A percentile compares a stretch with the other conserved stretches of the same genome.
Conservation (phyloP, 92 coral and sea anemone genomes). For the Nematostella vectensis region DNA sequence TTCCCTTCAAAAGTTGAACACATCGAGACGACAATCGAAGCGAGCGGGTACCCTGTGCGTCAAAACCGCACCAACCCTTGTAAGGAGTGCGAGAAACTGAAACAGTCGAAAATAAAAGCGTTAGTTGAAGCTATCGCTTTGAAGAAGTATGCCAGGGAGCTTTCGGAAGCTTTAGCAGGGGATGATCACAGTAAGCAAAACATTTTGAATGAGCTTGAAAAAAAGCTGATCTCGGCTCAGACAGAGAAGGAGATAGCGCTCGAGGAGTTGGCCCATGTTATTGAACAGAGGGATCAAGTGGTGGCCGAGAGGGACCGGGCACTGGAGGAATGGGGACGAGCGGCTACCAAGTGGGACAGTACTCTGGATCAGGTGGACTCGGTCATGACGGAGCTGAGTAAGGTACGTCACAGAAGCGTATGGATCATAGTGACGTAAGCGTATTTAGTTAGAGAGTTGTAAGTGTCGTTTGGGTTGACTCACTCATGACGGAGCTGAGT, state of each 20-base stretch:
- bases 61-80: slow-evolving; percentile 62
- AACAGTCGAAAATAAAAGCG: slow-evolving; percentile 69
- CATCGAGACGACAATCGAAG: slow-evolving; percentile 61
- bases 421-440: slow-evolving; percentile 4
- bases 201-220: slow-evolving; percentile 69
- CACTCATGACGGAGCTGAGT: slow-evolving; percentile 73
- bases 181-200: slow-evolving; percentile 61
- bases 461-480: slow-evolving; percentile 91
- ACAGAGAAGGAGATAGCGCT: slow-evolving; percentile 91
- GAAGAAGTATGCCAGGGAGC: slow-evolving; percentile 67
- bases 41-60: slow-evolving; percentile 52
- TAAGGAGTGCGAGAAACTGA: slow-evolving; percentile 80
- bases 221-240: slow-evolving; percentile 66
- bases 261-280: slow-evolving; percentile 83
- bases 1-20: slow-evolving; percentile 76
- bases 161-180: slow-evolving; percentile 66
- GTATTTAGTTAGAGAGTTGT: no score
- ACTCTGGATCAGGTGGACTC: slow-evolving; percentile 92
- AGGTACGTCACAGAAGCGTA: slow-evolving; percentile 45
- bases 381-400: slow-evolving; percentile 70
- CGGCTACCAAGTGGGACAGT: slow-evolving; percentile 93
- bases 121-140: slow-evolving; percentile 83
- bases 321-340: slow-evolving; percentile 95
- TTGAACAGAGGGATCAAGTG: slow-evolving; percentile 74
- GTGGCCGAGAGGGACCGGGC: slow-evolving; percentile 79